A percentile compares a stretch with the other conserved stretches of the same genome.
Conservation (phyloP, 2,888 invertebrate genomes). For the Acrocera orbiculus region DNA sequence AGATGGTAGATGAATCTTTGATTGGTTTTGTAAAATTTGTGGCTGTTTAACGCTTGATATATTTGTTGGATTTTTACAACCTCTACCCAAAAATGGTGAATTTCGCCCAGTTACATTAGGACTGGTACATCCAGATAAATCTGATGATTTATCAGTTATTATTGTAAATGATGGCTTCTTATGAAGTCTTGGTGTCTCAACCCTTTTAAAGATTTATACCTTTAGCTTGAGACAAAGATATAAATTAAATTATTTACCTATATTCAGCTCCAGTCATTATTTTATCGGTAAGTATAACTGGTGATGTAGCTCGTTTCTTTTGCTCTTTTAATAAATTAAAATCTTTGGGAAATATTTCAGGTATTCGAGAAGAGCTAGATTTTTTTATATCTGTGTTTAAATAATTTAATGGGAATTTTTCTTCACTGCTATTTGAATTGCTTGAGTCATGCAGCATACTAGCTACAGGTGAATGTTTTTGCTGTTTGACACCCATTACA, state of each 20-base stretch:
- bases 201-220: conserved; percentile 17
- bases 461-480: conserved; percentile 25
- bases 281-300: conserved; percentile 26
- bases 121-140: conserved; percentile 34
- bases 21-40: too few relatives aligned
- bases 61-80: conserved; percentile 27
- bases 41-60: conserved; percentile 7
- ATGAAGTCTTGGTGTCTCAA: conserved; percentile 35
- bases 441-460: conserved; percentile 28
- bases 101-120: conserved; percentile 34
- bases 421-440: conserved; percentile 26
- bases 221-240: too few relatives aligned
- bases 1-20: too few relatives aligned
- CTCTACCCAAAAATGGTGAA: conserved; percentile 43
- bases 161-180: conserved; percentile 53
- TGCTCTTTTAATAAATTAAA: too few relatives aligned
- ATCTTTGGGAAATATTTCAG: too few relatives aligned
- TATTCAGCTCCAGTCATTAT: conserved; percentile 27
- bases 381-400: too few relatives aligned
- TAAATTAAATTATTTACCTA: conserved; percentile 21
- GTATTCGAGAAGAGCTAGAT: too few relatives aligned
- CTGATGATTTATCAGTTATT: conserved; percentile 39
- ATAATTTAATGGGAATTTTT: conserved; percentile 21
- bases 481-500: conserved; percentile 26
- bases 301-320: conserved; percentile 21